These are phyloP conservation scores for Tipula unca DNA, from an alignment of 2,888 invertebrate genomes.

Conservation along the genomic window DNA sequence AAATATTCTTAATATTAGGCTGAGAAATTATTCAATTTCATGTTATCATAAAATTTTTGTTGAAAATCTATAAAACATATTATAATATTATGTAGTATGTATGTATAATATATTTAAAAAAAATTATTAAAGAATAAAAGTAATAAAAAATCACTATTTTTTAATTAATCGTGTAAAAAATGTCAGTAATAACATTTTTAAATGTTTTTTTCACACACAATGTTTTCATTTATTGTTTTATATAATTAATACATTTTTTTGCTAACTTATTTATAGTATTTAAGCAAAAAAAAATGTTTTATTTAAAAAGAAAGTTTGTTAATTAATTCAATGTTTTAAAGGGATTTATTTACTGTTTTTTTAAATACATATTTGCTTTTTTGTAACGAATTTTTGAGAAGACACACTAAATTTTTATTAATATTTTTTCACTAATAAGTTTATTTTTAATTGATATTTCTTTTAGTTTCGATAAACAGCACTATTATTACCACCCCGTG, in stretches of 20 bases:
- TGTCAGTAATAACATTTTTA: neutral
- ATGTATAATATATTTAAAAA: neutral
- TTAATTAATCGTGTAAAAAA: neutral
- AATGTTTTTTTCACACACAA: neutral
- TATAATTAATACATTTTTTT: neutral
- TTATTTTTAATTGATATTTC: constrained; percentile 14
- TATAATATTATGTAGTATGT: neutral
- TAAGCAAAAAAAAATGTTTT: constrained; percentile 3
- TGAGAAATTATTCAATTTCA: neutral
- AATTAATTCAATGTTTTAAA: constrained; percentile 1
- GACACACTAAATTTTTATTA: constrained; percentile 17
- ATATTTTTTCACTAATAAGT: constrained; percentile 19
- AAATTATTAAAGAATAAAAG: neutral
- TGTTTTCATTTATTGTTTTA: neutral
- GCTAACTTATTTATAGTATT: neutral
- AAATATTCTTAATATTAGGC: neutral
- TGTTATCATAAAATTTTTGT: neutral
- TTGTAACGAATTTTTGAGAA: constrained; percentile 9
- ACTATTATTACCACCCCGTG: constrained; percentile 24
- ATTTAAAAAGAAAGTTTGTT: constrained; percentile 9
- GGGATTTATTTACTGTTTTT: constrained; percentile 1
- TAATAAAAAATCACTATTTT: constrained; percentile 1
- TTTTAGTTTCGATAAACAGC: constrained; percentile 25
- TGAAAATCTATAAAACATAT: neutral
- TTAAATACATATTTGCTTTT: constrained; percentile 8